A percentile compares a stretch with the other conserved stretches of the same genome.
Evolutionary conservation across 2,797 vertebrate genomes (phyloP).

Genomic region (Denticeps clupeoides): DNA sequence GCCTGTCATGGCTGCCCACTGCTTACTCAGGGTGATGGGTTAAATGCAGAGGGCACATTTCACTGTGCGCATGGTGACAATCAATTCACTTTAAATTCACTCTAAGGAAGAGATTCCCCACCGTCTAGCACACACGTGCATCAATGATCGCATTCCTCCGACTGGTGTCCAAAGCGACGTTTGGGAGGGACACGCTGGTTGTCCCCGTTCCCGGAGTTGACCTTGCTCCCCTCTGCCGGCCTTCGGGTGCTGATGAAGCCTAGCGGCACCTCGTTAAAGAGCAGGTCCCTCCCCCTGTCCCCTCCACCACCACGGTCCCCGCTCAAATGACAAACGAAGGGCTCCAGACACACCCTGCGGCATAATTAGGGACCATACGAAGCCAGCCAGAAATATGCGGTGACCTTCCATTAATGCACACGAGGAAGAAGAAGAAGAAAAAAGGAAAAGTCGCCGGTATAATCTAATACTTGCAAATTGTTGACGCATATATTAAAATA

Average conservation of each 20-base stretch:
- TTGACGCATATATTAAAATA: slow-evolving; percentile 31
- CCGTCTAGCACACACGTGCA: no score
- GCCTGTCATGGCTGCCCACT: no score
- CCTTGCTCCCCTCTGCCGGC: slow-evolving; percentile 9
- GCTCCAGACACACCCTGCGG: slow-evolving; percentile 14
- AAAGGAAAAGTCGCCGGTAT: slow-evolving; percentile 13
- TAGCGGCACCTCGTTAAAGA: slow-evolving; percentile 13
- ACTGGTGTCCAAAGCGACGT: no score
- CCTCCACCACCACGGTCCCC: slow-evolving; percentile 6
- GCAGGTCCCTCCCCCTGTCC: background rate
- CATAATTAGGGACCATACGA: slow-evolving; percentile 30
- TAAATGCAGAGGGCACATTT: no score
- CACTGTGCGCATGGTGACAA: no score
- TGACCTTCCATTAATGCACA: slow-evolving; percentile 20
- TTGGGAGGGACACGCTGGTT: no score
- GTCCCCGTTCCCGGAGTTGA: no score
- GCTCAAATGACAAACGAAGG: slow-evolving; percentile 30
- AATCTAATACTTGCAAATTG: slow-evolving; percentile 31
- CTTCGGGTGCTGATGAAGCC: slow-evolving; percentile 8
- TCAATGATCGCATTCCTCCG: no score
- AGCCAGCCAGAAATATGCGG: slow-evolving; percentile 18
- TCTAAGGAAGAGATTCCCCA: no score
- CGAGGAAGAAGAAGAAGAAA: no score
- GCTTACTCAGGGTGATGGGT: no score
- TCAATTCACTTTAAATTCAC: no score